Evolutionary conservation across 2,888 invertebrate species (phyloP).

Genomic region (Uropetala carovei): DNA sequence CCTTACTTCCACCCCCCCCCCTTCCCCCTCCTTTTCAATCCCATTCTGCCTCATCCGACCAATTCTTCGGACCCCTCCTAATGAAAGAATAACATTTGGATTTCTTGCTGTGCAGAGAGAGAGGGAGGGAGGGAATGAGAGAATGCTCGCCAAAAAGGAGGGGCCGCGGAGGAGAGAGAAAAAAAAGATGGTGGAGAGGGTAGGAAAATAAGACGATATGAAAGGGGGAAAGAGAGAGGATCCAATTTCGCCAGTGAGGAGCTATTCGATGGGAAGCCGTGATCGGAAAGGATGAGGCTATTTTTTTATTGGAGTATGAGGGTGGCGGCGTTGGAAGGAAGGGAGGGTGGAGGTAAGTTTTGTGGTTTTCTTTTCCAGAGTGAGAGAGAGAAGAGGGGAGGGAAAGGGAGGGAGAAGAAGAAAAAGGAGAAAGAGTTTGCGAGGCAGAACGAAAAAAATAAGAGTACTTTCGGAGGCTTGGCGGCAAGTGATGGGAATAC

Average conservation of each 20-base stretch:
- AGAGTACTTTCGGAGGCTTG: not conserved
- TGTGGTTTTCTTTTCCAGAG: not conserved
- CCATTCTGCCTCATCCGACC: not conserved
- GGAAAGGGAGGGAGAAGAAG: not conserved
- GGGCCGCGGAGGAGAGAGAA: no score
- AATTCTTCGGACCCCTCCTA: constrained; percentile 39
- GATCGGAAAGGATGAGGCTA: constrained; percentile 25
- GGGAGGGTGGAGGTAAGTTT: not conserved
- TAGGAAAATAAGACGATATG: not conserved
- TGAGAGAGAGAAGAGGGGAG: not conserved
- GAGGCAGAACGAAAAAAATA: not conserved
- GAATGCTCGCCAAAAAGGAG: not conserved
- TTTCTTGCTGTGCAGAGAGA: not conserved
- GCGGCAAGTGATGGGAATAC: not conserved
- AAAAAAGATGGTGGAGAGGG: not conserved
- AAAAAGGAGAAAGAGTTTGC: not conserved
- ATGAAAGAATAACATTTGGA: constrained; percentile 53
- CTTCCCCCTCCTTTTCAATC: not conserved
- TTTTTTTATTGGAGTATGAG: not conserved
- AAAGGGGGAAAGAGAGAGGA: not conserved
- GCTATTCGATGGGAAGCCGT: constrained; percentile 34
- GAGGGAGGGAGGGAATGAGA: not conserved
- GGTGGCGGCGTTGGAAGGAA: not conserved
- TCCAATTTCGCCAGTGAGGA: constrained; percentile 22
- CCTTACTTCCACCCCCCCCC: not conserved